A percentile compares a stretch with the other conserved stretches of the same genome.
Conservation (phyloP, 2,888 invertebrate species). For the Parascotia fuliginaria region DNA sequence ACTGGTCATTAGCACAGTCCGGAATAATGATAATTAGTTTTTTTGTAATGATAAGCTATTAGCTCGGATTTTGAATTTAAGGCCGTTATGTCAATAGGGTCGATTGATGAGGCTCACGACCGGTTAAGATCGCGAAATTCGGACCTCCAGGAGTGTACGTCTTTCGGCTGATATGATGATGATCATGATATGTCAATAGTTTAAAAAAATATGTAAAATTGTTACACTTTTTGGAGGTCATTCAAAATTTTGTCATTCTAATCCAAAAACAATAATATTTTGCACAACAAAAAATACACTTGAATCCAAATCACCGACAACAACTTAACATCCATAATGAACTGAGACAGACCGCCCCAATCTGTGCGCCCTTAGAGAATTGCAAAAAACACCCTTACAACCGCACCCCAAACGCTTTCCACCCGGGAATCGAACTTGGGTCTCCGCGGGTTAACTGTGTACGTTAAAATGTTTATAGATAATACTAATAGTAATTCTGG, state of each 20-base stretch:
- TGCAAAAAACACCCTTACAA: constrained; percentile 69
- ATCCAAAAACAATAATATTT: constrained; percentile 25
- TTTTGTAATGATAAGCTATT: too few relatives aligned
- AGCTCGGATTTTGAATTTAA: too few relatives aligned
- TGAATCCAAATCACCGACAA: constrained; percentile 61
- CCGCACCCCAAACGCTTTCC: constrained; percentile 72
- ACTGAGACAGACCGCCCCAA: constrained; percentile 68
- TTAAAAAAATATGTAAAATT: too few relatives aligned
- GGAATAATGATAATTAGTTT: too few relatives aligned
- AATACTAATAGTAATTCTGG: constrained; percentile 81
- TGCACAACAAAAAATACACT: constrained; percentile 44
- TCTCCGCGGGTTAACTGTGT: constrained; percentile 83
- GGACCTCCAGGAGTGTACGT: too few relatives aligned
- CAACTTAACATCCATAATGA: constrained; percentile 76
- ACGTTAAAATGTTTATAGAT: constrained; percentile 85
- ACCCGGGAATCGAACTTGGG: constrained; percentile 73
- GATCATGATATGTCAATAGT: not conserved
- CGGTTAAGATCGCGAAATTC: too few relatives aligned
- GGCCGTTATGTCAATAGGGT: too few relatives aligned
- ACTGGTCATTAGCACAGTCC: too few relatives aligned
- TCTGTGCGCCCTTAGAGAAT: constrained; percentile 69
- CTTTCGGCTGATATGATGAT: too few relatives aligned
- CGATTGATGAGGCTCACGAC: too few relatives aligned
- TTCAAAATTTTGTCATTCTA: too few relatives aligned
- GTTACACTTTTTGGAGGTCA: too few relatives aligned